Conservation (phyloP, 2,888 invertebrate genomes). For the Lithophane ornitopus region DNA sequence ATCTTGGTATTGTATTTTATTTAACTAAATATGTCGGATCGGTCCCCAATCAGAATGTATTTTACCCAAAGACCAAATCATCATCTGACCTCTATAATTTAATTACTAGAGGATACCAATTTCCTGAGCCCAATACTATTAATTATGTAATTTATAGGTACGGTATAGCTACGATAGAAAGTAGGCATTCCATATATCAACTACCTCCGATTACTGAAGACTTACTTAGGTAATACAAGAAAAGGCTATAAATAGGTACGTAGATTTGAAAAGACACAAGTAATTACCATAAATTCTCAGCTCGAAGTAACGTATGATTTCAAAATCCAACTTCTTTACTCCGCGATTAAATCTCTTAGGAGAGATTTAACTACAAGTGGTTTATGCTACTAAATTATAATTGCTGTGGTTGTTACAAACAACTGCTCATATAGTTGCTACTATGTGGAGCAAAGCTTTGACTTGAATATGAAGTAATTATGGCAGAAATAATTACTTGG, state of each 20-base stretch:
- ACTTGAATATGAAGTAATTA: slow-evolving; percentile 32
- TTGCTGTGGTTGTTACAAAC: slow-evolving; percentile 32
- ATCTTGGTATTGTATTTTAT: not conserved
- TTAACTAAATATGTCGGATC: slow-evolving; percentile 4
- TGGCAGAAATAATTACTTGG: slow-evolving; percentile 18
- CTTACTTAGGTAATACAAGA: slow-evolving; percentile 7
- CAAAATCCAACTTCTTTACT: slow-evolving; percentile 49
- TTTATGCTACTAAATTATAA: slow-evolving; percentile 50
- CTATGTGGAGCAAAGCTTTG: slow-evolving; percentile 24
- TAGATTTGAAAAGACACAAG: not conserved
- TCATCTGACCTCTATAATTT: slow-evolving; percentile 47
- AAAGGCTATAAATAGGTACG: not conserved
- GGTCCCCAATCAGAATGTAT: slow-evolving; percentile 33
- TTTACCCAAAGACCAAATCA: slow-evolving; percentile 34
- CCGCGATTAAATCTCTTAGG: slow-evolving; percentile 40
- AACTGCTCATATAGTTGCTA: slow-evolving; percentile 37
- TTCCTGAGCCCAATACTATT: slow-evolving; percentile 25
- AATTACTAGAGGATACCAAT: slow-evolving; percentile 36
- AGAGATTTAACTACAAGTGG: slow-evolving; percentile 46
- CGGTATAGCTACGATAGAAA: too few relatives aligned
- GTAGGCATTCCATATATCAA: not conserved
- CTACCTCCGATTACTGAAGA: slow-evolving; percentile 20
- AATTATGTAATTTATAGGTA: slow-evolving; percentile 23
- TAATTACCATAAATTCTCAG: slow-evolving; percentile 11
- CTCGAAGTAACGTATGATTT: not conserved